Evolutionary conservation across 92 coral and sea anemone species (phyloP), one percentile per base, ranked within the genome.

Genomic region (Paragorgia papillata): DNA sequence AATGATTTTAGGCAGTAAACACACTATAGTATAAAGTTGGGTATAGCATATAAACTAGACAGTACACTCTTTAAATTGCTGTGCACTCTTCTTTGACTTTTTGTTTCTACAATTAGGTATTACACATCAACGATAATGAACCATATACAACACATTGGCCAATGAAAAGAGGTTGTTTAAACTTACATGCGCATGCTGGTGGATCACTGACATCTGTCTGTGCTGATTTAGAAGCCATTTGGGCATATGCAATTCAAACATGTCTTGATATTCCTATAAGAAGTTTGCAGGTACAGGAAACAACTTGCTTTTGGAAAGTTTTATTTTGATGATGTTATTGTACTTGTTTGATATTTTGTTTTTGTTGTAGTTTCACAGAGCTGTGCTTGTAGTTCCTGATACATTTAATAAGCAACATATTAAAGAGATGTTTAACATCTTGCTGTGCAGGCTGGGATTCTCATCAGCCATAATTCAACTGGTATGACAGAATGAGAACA

Each of bases 121-220:
- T 91, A 31, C 90, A 95, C 48, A 73, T 95, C 40, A 86, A 91
- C 62, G 92, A 92, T 18, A 68, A 87, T 69, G 99, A 95, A 57
- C 88, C 97, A 18, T 95, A 95, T 78, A 50, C 87, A 12, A 29
- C 90, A 19, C 99, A 88, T 81, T 95, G 99, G 99, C 99, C 99
- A 13, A 89, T 95, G 83, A 95, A 85, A 77, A 75, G 71, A 21
- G 99, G 99, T 20, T 70, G 82, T 69, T 80, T 95, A 9, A 95
- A 95, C 79, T 87, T 95, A 49, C 99, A 91, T 57, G 65, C 83
- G 30, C 95, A 96, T 4, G 87, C 89, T 19, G 88, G 92, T 10
- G 99, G 99, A 4, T 95, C 99, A 1, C 84, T 95, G 34, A 95
- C 95, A 8, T 90, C 99, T 7, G 86, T 95, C 10, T 85, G 94